Evolutionary conservation across 2,888 invertebrate genomes (phyloP).

Genomic region (Aricia artaxerxes): DNA sequence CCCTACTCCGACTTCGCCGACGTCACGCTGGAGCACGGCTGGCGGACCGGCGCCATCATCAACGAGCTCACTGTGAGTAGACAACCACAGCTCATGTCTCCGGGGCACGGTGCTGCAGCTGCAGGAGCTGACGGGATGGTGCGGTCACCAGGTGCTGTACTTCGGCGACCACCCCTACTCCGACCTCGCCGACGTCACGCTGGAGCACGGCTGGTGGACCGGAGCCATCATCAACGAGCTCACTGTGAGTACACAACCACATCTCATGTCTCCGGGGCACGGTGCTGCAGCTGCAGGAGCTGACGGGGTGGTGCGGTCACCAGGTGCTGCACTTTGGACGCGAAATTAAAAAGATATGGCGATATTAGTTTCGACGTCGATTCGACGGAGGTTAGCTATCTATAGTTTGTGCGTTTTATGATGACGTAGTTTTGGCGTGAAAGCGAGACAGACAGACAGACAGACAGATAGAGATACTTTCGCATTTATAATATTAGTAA

Average conservation of each 20-base stretch:
- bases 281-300: slow-evolving; percentile 92
- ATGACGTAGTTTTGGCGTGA: no score
- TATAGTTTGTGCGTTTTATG: no score
- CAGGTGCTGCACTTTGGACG: no score
- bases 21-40: slow-evolving; percentile 96
- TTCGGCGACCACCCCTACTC: slow-evolving; percentile 99
- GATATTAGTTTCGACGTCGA: no score
- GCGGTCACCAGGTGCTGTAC: slow-evolving; percentile 94
- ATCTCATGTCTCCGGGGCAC: slow-evolving; percentile 85
- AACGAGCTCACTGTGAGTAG: slow-evolving; percentile 88
- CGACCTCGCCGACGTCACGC: slow-evolving; percentile 96
- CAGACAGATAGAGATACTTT: no score
- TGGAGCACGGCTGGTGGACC: slow-evolving; percentile 98
- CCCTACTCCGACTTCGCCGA: slow-evolving; percentile 98
- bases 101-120: slow-evolving; percentile 96
- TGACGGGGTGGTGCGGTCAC: slow-evolving; percentile 96
- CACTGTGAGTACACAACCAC: slow-evolving; percentile 68
- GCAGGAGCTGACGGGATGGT: slow-evolving; percentile 95
- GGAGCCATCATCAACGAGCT: slow-evolving; percentile 98
- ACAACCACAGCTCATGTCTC: slow-evolving; percentile 37
- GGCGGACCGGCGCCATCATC: slow-evolving; percentile 98
- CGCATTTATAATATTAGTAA: no score
- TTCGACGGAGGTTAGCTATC: no score
- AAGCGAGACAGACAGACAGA: no score
- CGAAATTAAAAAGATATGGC: no score